Base-by-base conservation (phyloP, 2,888 invertebrate genomes). In the Conomelus anceps region DNA sequence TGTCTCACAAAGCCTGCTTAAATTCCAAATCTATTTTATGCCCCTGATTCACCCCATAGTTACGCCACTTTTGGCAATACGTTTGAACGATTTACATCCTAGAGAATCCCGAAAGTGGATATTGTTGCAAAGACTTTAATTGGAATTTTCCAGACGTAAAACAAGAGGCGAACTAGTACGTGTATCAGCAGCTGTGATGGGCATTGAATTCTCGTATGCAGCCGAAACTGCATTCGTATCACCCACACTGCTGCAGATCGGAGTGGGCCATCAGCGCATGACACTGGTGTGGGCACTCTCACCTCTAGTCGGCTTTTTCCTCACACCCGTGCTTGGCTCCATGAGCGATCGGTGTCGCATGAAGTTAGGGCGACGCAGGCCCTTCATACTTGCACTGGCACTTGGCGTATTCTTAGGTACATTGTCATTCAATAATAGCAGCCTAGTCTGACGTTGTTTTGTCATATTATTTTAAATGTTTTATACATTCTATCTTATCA, bases 191-290 rank as follows among this genome's bases (percentile, higher is more conserved):
- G 98, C 98, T 0, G 98, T 99, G 0, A 98, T 98, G 97, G 99
- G 99, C 0, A 98, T 99, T 90, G 99, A 99, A 93, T 98, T 99
- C 93, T 98, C 99, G 0, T 99, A 99, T 93, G 98, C 99, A 0
- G 99, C 98, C 0, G 99, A 99, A 94, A 99, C 99, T 0, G 99
- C 99, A 0, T 99, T 99, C 93, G 99, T 99, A 0, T 98, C 98
- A 0, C 99, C 99, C 0, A 98, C 98, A 0, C 94, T 99, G 20
- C 95, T 99, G 3, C 97, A 98, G 94, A 97, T 99, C 91, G 98
- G 99, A 6, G 97, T 99, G 0, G 96, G 97, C 89, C 98, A 98
- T 93, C 96, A 97, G 91, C 97, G 97, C 92, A 99, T 99, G 98
- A 98, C 98, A 0, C 94, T 99, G 89, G 98, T 98, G 24, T 99